Percentiles rank a stretch among this genome's conserved stretches.
Conservation (phyloP, 1,140 invertebrate genomes). For the Trinorchestia longiramus region DNA sequence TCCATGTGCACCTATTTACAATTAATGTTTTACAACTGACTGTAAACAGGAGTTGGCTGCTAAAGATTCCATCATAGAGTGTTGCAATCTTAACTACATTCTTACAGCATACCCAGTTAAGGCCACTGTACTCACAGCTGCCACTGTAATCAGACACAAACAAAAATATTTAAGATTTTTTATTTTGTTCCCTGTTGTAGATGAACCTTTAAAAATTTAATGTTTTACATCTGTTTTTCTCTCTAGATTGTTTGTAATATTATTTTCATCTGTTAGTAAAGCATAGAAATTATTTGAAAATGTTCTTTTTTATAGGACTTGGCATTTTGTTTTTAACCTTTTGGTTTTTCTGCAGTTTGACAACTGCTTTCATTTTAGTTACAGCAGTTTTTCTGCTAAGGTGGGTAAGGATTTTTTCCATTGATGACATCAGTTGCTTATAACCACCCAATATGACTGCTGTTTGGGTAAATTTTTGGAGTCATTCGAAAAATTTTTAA, state of each 20-base stretch:
- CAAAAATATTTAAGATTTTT: too few species aligned
- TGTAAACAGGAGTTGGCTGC: too few species aligned
- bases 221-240: neutral
- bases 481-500: neutral
- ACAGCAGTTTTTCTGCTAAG: neutral
- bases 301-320: neutral
- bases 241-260: neutral
- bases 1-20: too few species aligned
- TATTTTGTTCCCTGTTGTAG: too few species aligned
- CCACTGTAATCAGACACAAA: too few species aligned
- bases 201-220: neutral
- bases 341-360: neutral
- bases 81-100: too few species aligned
- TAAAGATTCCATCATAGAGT: too few species aligned
- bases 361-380: neutral
- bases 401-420: neutral
- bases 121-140: too few species aligned
- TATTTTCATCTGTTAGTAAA: neutral
- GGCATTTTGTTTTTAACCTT: neutral
- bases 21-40: too few species aligned
- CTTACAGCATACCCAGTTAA: too few species aligned
- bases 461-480: neutral
- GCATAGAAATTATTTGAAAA: neutral
- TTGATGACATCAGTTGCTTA: neutral
- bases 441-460: too few species aligned